Evolutionary conservation across 1,140 invertebrate genomes (phyloP), one percentile per base, ranked within the genome.

Genomic region (Bombus haemorrhoidalis): DNA sequence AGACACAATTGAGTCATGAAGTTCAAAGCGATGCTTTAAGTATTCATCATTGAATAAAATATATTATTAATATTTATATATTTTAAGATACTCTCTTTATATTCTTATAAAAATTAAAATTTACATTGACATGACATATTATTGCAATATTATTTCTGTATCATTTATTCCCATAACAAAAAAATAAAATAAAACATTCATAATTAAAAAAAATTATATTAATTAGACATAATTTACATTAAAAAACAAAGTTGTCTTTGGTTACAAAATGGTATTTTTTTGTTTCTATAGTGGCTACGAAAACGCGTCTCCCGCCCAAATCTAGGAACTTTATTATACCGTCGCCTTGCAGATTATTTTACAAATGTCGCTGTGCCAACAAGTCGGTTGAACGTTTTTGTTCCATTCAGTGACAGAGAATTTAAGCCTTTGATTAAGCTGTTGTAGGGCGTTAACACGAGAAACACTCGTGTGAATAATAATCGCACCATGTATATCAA

Each of bases 1-100:
- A 99, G 94, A 99, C 98, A 32, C 98, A 99, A 93, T 95, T 99
- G 1, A 98, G 97, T 89, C 98, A 98, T 93, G 98, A 98, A 96
- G 96, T 97, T 57, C 97, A 98, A 94, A 97, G 96, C 92, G 98
- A 98, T 95, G 97, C 97, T 10, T 95, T 98, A 81, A 97, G 97
- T 86, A 97, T 98, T 93, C 95, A 95, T 91, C 95, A 95, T 91
- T 95, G 91, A 90, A 77, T 64, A 1, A 82, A 39, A 71, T 47
- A 9, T 75, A 72, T 12, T 66, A 41, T 71, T 82, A 59, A 74
- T 22, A 10, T 39, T 72, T 75, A 59, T 4, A 53, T 66, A 83
- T 57, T 41, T 32, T 41, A 75, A 37, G n/a, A 18, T 66, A n/a
- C n/a, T 34, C 13, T 47, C 6, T n/a, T 39, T 25, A 4, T 53